Base-by-base conservation (phyloP, 1,140 invertebrate genomes). In the Sarcophaga bullata region DNA sequence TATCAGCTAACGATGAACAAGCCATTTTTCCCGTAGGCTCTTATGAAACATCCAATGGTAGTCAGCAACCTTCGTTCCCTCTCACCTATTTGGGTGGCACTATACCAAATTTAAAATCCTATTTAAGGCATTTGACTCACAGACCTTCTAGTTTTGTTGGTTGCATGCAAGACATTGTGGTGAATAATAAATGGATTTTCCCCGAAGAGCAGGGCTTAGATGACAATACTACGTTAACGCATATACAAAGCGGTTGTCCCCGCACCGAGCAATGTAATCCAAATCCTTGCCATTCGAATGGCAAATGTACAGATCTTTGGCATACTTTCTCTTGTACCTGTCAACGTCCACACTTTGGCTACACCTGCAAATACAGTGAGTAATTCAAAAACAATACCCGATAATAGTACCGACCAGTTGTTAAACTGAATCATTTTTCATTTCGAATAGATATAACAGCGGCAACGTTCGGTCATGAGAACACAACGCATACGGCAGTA, bases 291-390 rank as follows among this genome's bases (percentile, higher is more conserved):
- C 93, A 94, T 85, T 96, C 95, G 82, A 94, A 94, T 82, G 98
- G 97, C 0, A 92, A 92, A 84, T 98, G 97, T 90, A 95, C 94
- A 0, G 97, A 98, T 91, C 92, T 95, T 82, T 99, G 97, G 97
- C 93, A 93, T 80, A 93, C 93, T n/a, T 98, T 95, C 89, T 92
- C 93, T 73, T 99, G 97, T 90, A 92, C 93, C 54, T 99, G 97
- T 90, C 93, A 94, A 73, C 91, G 97, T 83, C 97, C 97, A 0
- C 96, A 95, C 90, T 93, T 98, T 4, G 97, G 97, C 6, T 92
- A 94, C 83, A 95, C 93, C 3, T 99, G 97, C 89, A 94, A 97
- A 90, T 95, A 97, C 88, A 96, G 96, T 94, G 92, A 93, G 93
- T 91, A 73, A 7, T 68, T 8, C 19, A 15, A 13, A 58, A 58